These are phyloP conservation scores for Geopemphigus sp. DNA, from an alignment of 1,140 invertebrate species.

Conservation along the genomic window DNA sequence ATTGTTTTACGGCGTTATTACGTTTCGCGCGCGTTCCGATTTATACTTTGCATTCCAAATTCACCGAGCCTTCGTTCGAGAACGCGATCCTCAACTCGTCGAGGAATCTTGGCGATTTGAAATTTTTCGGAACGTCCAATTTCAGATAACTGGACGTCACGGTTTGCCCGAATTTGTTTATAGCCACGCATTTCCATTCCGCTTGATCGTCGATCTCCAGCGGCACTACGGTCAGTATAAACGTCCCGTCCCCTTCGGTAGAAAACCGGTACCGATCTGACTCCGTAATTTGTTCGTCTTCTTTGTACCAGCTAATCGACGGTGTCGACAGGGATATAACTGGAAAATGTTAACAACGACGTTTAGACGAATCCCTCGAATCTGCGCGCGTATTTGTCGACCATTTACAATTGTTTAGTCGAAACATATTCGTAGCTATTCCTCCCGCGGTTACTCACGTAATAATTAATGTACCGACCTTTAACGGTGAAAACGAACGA, in stretches of 20 bases:
- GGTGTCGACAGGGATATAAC: conserved; percentile 13
- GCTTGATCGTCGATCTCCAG: conserved; percentile 81
- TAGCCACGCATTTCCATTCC: conserved; percentile 86
- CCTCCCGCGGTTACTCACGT: too few relatives aligned
- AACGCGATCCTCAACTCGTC: conserved; percentile 79
- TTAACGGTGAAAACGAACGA: conserved; percentile 76
- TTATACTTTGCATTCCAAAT: conserved; percentile 82
- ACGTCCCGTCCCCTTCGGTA: conserved; percentile 67
- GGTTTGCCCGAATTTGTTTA: conserved; percentile 83
- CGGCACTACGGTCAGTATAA: conserved; percentile 68
- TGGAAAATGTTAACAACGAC: neutral
- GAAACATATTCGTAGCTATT: too few relatives aligned
- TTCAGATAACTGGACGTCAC: conserved; percentile 81
- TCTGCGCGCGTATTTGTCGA: too few relatives aligned
- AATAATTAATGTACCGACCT: conserved; percentile 60
- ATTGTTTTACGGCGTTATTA: too few relatives aligned
- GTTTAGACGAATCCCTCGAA: too few relatives aligned
- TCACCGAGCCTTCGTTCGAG: conserved; percentile 83
- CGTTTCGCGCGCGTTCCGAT: too few relatives aligned
- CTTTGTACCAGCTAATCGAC: conserved; percentile 38
- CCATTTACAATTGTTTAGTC: too few relatives aligned
- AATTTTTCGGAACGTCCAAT: conserved; percentile 80
- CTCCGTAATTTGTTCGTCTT: conserved; percentile 49
- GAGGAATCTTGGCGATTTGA: conserved; percentile 82
- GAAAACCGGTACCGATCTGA: conserved; percentile 43